A percentile compares a stretch with the other conserved stretches of the same genome.
Evolutionary conservation across 2,113 vertebrate species (phyloP).

Genomic region (Microtus montanus): DNA sequence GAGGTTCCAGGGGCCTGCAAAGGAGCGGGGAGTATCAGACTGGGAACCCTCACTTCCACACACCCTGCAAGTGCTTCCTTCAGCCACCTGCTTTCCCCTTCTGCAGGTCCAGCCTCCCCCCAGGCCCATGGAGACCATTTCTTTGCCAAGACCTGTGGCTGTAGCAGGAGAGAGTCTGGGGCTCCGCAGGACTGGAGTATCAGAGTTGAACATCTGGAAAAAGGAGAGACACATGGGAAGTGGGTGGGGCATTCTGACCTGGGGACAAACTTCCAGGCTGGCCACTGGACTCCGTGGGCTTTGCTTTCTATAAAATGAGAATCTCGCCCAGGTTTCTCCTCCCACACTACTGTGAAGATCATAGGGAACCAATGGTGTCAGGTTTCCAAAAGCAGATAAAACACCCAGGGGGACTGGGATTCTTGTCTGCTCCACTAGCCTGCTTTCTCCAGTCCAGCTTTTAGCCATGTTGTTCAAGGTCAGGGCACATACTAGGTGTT

Average conservation of each 20-base stretch:
- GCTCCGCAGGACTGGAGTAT: constrained; percentile 72
- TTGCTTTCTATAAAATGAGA: constrained; percentile 42
- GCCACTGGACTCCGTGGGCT: not conserved
- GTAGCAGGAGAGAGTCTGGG: constrained; percentile 71
- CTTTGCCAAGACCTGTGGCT: constrained; percentile 71
- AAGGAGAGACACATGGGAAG: not conserved
- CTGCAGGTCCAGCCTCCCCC: constrained; percentile 38
- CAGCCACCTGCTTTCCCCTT: not conserved
- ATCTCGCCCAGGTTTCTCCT: not conserved
- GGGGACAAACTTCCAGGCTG: not conserved
- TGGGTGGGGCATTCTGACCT: not conserved
- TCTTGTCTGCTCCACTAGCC: not conserved
- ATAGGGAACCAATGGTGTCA: not conserved
- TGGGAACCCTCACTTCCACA: constrained; percentile 4
- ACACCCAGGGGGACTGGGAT: not conserved
- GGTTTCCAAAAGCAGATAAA: constrained; percentile 27
- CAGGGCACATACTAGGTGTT: not conserved
- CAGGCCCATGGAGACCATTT: constrained; percentile 21
- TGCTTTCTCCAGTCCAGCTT: not conserved
- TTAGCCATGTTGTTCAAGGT: not conserved
- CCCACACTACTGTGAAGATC: not conserved
- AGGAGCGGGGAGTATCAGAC: constrained; percentile 37
- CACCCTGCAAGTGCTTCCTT: not conserved
- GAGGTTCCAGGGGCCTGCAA: constrained; percentile 57
- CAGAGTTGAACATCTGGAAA: constrained; percentile 74